Percentiles rank a stretch among this genome's conserved stretches.
phyloP scores from a whole-genome alignment of 2,113 vertebrate genomes.

The Nothocercus julius region DNA sequence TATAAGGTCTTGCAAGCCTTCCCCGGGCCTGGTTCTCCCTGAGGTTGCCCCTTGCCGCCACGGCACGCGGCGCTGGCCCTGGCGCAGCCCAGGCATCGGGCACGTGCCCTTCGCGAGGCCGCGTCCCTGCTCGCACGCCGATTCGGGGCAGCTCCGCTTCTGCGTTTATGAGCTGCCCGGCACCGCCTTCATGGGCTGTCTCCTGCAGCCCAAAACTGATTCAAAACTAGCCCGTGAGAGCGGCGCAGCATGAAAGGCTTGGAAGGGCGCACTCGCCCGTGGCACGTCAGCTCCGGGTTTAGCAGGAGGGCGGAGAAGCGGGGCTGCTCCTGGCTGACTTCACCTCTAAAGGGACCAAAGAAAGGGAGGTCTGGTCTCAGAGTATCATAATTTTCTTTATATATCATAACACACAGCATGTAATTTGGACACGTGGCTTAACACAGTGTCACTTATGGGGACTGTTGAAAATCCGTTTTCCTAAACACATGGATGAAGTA shows the following conservation, averaged over 20 bases:
- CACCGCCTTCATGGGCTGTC: neutral
- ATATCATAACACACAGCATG: neutral
- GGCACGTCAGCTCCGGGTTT: neutral
- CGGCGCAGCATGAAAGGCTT: neutral
- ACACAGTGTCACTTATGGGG: neutral
- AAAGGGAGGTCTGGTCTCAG: neutral
- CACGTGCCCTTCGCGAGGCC: fast-evolving
- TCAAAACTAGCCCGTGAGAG: no score
- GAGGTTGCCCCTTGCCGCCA: no score
- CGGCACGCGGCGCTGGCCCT: fast-evolving
- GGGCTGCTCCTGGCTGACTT: neutral
- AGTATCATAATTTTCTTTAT: neutral
- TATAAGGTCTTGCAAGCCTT: neutral
- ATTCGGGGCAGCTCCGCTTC: neutral
- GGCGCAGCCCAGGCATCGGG: neutral
- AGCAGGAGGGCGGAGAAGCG: neutral
- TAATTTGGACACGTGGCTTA: neutral
- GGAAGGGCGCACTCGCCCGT: neutral
- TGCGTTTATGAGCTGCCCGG: neutral
- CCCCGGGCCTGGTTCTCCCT: neutral
- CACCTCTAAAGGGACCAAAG: neutral
- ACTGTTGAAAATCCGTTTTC: neutral
- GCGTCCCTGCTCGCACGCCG: neutral
- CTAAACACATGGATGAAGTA: neutral
- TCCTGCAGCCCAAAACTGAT: neutral